Evolutionary conservation across 2,797 vertebrate genomes (phyloP).

Genomic region (Pelodytes ibericus): DNA sequence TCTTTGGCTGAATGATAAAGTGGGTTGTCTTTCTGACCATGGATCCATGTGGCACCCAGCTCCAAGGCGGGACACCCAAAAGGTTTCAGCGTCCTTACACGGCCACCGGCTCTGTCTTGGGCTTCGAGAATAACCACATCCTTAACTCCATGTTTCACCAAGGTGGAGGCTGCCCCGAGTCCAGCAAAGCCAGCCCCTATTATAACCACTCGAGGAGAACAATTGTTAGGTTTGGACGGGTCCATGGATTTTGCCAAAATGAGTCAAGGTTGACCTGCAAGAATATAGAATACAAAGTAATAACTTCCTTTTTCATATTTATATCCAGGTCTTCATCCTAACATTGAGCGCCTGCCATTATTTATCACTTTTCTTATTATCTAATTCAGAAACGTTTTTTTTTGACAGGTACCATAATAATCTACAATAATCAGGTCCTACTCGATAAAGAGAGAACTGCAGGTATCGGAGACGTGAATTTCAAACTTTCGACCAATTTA

Average conservation of each 20-base stretch:
- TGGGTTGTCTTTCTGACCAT: constrained; percentile 65
- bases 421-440: no score
- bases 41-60: constrained; percentile 69
- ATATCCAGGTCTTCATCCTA: no score
- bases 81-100: constrained; percentile 61
- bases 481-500: no score
- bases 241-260: constrained; percentile 17
- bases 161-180: constrained; percentile 59
- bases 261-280: constrained; percentile 1
- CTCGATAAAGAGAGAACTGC: no score
- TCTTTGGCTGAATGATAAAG: constrained; percentile 63
- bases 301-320: no score
- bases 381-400: no score
- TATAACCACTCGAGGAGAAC: constrained; percentile 59
- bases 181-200: constrained; percentile 68
- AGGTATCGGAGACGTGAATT: no score
- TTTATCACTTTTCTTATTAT: no score
- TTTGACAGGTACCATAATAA: no score
- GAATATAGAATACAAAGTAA: no score
- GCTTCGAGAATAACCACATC: constrained; percentile 64
- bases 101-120: constrained; percentile 61
- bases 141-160: constrained; percentile 60
- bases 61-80: constrained; percentile 64
- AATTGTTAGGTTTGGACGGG: background rate
- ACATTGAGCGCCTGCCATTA: no score